Base-by-base conservation (phyloP, 2,113 vertebrate species). In the Gasterosteus aculeatus region DNA sequence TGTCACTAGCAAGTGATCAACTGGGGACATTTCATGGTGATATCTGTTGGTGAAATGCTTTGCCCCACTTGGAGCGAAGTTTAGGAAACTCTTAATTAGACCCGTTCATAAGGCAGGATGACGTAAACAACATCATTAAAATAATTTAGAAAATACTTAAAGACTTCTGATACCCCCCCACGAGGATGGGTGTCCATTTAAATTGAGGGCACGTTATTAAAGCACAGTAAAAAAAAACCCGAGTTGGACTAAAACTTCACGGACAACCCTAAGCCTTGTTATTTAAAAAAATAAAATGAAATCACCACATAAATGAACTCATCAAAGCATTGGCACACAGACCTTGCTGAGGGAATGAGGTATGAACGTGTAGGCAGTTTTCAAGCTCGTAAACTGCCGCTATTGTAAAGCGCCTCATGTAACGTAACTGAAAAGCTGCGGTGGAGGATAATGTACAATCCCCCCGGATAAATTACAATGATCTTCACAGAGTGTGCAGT, bases 241-340 rank as follows among this genome's bases (percentile, higher is more conserved):
- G 70, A 81, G 60, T 72, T 83, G 87, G 60, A 85, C 77, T 63
- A 77, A 66, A 66, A 75, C 59, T 75, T 86, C 61, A 74, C 22
- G 4, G 72, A n/a, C 26, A 8, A 67, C 70, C 77, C 54, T 2
- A 26, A 58, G 80, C 60, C 68, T 80, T 80, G 69, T 85, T 72
- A 63, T 79, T 74, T 46, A 10, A 15, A 54, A n/a, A 77, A 77
- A 41, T 35, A 77, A 47, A 41, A 26, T 26, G 22, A 26, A 56
- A 31, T 54, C 22, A 29, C 22, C 29, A 74, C 60, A 58, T 69
- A 71, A 82, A 83, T 74, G 14, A 72, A 82, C 72, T 38, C 57
- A 33, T 81, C 70, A 69, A 70, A 53, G 56, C 16, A 18, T 4
- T 70, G 59, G 19, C 39, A 35, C 38, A 12, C 35, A 63, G 14